phyloP scores from a whole-genome alignment of 2,113 vertebrate genomes.

The Pangasianodon hypophthalmus region DNA sequence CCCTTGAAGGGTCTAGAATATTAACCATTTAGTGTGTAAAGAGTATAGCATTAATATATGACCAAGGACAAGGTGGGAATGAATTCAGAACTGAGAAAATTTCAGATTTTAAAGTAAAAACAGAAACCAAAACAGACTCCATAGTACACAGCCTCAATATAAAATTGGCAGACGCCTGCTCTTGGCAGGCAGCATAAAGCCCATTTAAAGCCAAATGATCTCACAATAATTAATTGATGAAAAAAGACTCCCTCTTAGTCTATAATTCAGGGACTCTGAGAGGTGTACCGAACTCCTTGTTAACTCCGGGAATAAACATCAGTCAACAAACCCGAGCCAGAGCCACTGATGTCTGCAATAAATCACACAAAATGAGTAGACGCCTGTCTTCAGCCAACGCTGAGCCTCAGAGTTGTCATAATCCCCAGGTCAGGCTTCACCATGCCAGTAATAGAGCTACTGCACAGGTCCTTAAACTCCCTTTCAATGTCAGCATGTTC shows the following conservation, averaged over 20 bases:
- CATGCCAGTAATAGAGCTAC: conserved; percentile 37
- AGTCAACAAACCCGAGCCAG: conserved; percentile 16
- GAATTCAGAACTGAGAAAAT: conserved; percentile 1
- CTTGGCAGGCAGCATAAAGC: neutral
- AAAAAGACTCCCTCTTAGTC: neutral
- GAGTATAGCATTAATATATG: neutral
- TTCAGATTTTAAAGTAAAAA: neutral
- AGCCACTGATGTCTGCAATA: conserved; percentile 17
- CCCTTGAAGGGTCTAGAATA: neutral
- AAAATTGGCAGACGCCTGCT: neutral
- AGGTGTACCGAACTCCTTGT: conserved; percentile 6
- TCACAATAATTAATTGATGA: conserved; percentile 21
- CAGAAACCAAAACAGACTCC: conserved; percentile 11
- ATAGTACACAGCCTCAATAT: neutral
- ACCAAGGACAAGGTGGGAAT: neutral
- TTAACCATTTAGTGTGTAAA: neutral
- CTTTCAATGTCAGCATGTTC: conserved; percentile 46
- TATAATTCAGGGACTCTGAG: conserved; percentile 25
- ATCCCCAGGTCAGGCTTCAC: conserved; percentile 32
- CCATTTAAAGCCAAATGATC: conserved; percentile 9
- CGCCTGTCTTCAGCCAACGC: neutral
- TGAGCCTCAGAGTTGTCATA: conserved; percentile 1
- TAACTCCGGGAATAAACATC: conserved; percentile 26
- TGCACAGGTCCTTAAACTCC: conserved; percentile 24
- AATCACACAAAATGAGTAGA: conserved; percentile 34